Evolutionary conservation across 2,888 invertebrate genomes (phyloP).

Genomic region (Drosophila monieri): DNA sequence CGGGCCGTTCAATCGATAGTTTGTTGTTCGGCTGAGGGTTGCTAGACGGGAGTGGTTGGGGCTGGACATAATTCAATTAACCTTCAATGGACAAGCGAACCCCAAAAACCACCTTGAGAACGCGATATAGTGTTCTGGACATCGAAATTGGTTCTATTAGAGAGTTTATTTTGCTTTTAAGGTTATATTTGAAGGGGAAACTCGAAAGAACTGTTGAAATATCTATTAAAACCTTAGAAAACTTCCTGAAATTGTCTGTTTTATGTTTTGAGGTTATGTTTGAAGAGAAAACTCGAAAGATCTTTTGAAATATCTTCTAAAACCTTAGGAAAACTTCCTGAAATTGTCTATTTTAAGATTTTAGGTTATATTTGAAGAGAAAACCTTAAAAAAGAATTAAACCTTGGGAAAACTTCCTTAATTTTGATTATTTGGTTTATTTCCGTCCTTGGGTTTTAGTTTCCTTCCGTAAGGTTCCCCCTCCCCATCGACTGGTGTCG

Average conservation of each 20-base stretch:
- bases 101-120: constrained; percentile 20
- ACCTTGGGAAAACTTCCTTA: background rate
- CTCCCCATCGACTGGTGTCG: constrained; percentile 6
- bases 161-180: constrained; percentile 10
- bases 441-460: background rate
- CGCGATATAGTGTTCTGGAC: constrained; percentile 15
- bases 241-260: background rate
- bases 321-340: too few species aligned
- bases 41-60: constrained; percentile 12
- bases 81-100: constrained; percentile 59
- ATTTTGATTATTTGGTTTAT: background rate
- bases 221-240: background rate
- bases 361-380: too few species aligned
- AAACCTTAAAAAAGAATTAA: background rate
- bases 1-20: constrained; percentile 33
- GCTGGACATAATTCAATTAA: constrained; percentile 72
- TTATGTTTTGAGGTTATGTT: too few species aligned
- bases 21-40: constrained; percentile 7
- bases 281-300: too few species aligned
- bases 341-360: too few species aligned
- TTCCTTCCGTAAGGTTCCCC: background rate
- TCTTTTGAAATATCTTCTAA: too few species aligned
- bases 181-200: background rate
- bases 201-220: background rate
- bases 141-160: background rate